Base-by-base conservation (phyloP, 1,140 invertebrate genomes). In the Tenebrio molitor region DNA sequence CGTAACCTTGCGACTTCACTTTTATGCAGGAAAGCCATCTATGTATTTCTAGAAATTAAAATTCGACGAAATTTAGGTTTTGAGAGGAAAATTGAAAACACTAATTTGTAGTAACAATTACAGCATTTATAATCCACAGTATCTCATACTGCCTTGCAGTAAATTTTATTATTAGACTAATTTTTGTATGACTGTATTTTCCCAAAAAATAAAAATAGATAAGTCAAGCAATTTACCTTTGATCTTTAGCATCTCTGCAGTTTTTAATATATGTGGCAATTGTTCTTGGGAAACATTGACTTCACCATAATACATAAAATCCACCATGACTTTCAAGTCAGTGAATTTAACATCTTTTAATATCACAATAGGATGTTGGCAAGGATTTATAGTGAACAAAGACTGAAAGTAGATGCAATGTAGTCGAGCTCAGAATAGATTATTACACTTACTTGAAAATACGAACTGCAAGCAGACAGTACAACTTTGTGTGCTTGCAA, bases 241-340 rank as follows among this genome's bases (percentile, higher is more conserved):
- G 34, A 96, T 93, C 84, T 95, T 94, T 39, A 96, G 86, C 78
- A 91, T 92, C 83, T 94, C 93, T 6, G 94, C 94, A 19, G 93
- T 95, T 87, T 94, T 93, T 65, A 96, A 86, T 75, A 96, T 92
- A 77, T 93, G 90, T 72, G 92, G 92, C 72, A 96, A 84, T 81
- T 95, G 92, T 77, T 95, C 93, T 79, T 95, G 92, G 7, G 92
- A 92, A 12, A 96, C 93, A 84, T 96, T 95, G 0, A 96, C 93
- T 87, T 96, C 93, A 0, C 95, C 95, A 81, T 93, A 93, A 81
- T 96, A 96, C 91, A 96, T 96, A 81, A 96, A 97, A 77, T 95
- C 93, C 1, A 97, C 92, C 86, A 97, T 93, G 29, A 92, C 93
- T 80, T 93, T 93, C 36, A 97, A 86, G 84, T 96, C 93, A 44